Conservation (phyloP, 2,888 invertebrate genomes). For the Antheraea yamamai region DNA sequence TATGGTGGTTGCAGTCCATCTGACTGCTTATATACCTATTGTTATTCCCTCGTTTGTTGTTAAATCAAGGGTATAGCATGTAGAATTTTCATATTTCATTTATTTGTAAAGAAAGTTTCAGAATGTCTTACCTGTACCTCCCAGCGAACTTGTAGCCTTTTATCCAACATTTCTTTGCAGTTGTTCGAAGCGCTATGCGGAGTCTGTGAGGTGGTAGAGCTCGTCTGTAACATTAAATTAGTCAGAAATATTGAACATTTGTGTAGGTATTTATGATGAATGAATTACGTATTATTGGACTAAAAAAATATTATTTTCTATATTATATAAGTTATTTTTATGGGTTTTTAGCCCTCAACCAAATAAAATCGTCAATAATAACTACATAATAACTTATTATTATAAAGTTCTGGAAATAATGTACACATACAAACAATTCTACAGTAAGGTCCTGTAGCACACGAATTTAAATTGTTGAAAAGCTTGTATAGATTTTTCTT, state of each 20-base stretch:
- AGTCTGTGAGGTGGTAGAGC: conserved; percentile 86
- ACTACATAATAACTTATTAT: no score
- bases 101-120: neutral
- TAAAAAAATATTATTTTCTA: no score
- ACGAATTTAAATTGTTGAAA: neutral
- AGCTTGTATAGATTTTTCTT: neutral
- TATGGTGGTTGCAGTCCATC: neutral
- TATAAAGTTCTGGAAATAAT: no score
- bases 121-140: conserved; percentile 83
- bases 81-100: neutral
- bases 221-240: conserved; percentile 84
- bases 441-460: no score
- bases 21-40: neutral
- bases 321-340: no score
- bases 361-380: no score
- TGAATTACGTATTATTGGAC: no score
- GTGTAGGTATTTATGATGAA: no score
- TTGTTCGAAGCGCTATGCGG: conserved; percentile 84
- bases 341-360: no score
- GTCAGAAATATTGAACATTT: neutral
- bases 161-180: conserved; percentile 92
- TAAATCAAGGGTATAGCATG: no score
- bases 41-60: no score
- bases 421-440: no score
- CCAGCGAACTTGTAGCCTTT: conserved; percentile 94